Evolutionary conservation across 2,888 invertebrate species (phyloP).

Genomic region (Timandra comae): DNA sequence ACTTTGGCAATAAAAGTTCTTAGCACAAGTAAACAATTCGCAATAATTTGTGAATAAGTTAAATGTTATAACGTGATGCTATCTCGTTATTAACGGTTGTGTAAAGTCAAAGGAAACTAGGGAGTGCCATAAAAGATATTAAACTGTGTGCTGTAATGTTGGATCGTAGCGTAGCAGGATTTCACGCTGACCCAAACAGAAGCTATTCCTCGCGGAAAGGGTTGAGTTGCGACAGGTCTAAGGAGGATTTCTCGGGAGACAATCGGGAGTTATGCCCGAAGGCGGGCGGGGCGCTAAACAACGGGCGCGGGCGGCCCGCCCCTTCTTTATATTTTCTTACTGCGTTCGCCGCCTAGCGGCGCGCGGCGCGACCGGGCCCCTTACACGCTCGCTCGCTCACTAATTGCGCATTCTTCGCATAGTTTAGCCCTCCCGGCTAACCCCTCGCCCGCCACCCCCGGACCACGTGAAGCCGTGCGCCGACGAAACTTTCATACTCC

Average conservation of each 20-base stretch:
- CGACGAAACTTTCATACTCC: conserved; percentile 75
- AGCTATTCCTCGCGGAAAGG: conserved; percentile 69
- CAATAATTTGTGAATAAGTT: no score
- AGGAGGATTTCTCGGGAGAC: conserved; percentile 72
- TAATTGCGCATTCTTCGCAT: conserved; percentile 98
- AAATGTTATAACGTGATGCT: conserved; percentile 30
- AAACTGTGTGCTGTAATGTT: conserved; percentile 48
- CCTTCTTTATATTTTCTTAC: conserved; percentile 84
- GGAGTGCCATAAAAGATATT: conserved; percentile 33
- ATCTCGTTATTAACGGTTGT: not conserved
- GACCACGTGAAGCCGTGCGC: conserved; percentile 76
- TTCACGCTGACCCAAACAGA: conserved; percentile 74
- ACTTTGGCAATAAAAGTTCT: no score
- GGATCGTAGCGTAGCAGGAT: conserved; percentile 58
- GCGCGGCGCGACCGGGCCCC: conserved; percentile 76
- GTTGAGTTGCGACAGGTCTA: conserved; percentile 72
- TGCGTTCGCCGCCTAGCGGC: conserved; percentile 76
- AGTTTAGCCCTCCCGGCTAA: conserved; percentile 87
- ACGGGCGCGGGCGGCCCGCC: conserved; percentile 75
- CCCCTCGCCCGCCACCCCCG: conserved; percentile 73
- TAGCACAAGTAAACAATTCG: no score
- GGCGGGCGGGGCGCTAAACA: conserved; percentile 77
- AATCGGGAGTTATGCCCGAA: conserved; percentile 76
- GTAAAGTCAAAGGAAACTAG: conserved; percentile 6
- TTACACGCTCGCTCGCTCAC: conserved; percentile 86